Percentiles rank a stretch among this genome's conserved stretches.
phyloP scores from a whole-genome alignment of 2,797 vertebrate species.

The Pseudomugil tenellus region DNA sequence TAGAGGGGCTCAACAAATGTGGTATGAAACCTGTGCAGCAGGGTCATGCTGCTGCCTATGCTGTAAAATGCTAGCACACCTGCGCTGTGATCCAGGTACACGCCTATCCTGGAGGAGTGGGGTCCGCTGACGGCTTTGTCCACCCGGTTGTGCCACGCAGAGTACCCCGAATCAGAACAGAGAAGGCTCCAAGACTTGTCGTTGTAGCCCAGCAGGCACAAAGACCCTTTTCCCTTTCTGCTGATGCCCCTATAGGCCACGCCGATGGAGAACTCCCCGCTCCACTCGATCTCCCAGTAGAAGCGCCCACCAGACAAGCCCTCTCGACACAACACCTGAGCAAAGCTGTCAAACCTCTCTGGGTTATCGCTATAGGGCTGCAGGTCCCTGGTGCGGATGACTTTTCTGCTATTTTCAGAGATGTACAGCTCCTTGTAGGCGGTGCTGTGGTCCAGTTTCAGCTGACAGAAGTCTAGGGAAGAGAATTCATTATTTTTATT shows the following conservation, averaged over 20 bases:
- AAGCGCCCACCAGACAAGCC: conserved; percentile 81
- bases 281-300: conserved; percentile 89
- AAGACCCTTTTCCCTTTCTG: conserved; percentile 84
- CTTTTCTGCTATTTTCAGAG: conserved; percentile 82
- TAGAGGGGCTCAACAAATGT: conserved; percentile 83
- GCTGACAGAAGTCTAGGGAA: conserved; percentile 81
- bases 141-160: conserved; percentile 85
- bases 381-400: conserved; percentile 82
- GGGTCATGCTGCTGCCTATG: conserved; percentile 82
- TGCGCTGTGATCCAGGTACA: conserved; percentile 84
- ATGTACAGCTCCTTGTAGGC: conserved; percentile 86
- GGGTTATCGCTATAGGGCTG: conserved; percentile 81
- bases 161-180: conserved; percentile 85
- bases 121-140: conserved; percentile 79
- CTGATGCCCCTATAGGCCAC: conserved; percentile 84
- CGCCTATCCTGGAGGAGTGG: conserved; percentile 84
- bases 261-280: conserved; percentile 85
- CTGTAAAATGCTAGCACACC: conserved; percentile 85
- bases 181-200: conserved; percentile 88
- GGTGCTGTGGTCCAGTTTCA: conserved; percentile 79
- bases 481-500: background rate
- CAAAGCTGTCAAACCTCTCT: conserved; percentile 85
- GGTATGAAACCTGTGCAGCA: conserved; percentile 85
- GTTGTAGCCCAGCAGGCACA: conserved; percentile 86
- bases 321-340: conserved; percentile 85